Evolutionary conservation across 2,888 invertebrate genomes (phyloP), one percentile per base, ranked within the genome.

Genomic region (Lithophane socia): DNA sequence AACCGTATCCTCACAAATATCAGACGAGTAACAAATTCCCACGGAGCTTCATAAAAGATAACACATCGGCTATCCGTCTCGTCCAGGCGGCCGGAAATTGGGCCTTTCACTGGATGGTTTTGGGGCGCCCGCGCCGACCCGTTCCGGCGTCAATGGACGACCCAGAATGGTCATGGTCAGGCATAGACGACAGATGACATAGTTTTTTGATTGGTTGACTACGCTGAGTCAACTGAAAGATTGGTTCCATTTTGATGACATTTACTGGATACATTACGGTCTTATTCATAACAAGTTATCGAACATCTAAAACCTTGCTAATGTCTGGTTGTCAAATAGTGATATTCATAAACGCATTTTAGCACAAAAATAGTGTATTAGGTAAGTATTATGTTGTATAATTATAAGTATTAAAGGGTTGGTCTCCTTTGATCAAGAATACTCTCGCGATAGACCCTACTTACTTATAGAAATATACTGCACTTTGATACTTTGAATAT

Each of bases 131-230:
- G 77, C 88, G 75, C 88, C 79, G 73, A 63, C 64, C 86, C 70
- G 75, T 82, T 87, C 86, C 82, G 84, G 70, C 76, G 52, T 68
- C 75, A 92, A 92, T 79, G 77, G 66, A 72, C 72, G 77, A 66
- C 83, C 87, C 88, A 92, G 91, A 84, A 80, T 69, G 76, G 69
- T 85, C 86, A n/a, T n/a, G n/a, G n/a, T n/a, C 87, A 92, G 91
- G 63, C 66, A 70, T 74, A 75, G 87, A 73, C 76, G 83, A 79
- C 83, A 86, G 82, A 81, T 88, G 84, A 82, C 83, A 83, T 58
- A 81, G 56, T 77, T 77, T 76, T 82, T 54, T 64, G 69, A 81
- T 80, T 85, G 85, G 81, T 42, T 75, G 54, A 73, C 72, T 80
- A 42, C 74, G 77, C 77, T 79, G 47, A 97, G 65, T 81, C 85